Percentiles rank a stretch among this genome's conserved stretches.
Evolutionary conservation across 2,113 vertebrate species (phyloP).

Genomic region (Agelaius phoeniceus): DNA sequence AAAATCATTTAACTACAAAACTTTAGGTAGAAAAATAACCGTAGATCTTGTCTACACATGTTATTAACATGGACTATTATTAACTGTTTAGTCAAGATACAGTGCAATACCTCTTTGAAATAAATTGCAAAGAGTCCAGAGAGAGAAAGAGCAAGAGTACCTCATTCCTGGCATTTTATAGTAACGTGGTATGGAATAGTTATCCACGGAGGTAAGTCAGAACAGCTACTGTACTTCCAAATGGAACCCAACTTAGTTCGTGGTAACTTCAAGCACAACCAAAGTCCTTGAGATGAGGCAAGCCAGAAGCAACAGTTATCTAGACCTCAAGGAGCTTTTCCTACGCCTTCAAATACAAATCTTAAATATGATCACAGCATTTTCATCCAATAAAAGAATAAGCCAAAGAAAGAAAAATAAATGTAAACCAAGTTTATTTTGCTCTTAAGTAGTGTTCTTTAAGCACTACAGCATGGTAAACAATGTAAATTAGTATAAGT

Average conservation of each 20-base stretch:
- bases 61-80: background rate
- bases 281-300: conserved; percentile 26
- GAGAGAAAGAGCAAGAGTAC: background rate
- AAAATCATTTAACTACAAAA: conserved; percentile 52
- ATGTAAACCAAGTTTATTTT: conserved; percentile 99
- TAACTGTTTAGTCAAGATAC: conserved; percentile 34
- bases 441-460: conserved; percentile 96
- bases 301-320: conserved; percentile 26
- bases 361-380: conserved; percentile 54
- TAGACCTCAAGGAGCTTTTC: conserved; percentile 10
- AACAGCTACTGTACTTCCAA: conserved; percentile 39
- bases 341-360: background rate
- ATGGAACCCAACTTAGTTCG: background rate
- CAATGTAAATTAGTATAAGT: conserved; percentile 99
- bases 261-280: background rate
- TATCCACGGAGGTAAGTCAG: conserved; percentile 12
- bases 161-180: background rate
- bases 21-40: conserved; percentile 55
- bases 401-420: conserved; percentile 82
- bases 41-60: background rate
- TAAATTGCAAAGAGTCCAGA: background rate
- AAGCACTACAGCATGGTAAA: conserved; percentile 99
- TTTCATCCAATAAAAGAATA: conserved; percentile 72
- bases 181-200: background rate
- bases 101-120: conserved; percentile 41